Evolutionary conservation across 2,888 invertebrate genomes (phyloP), one percentile per base, ranked within the genome.

Genomic region (Athetis lepigone): DNA sequence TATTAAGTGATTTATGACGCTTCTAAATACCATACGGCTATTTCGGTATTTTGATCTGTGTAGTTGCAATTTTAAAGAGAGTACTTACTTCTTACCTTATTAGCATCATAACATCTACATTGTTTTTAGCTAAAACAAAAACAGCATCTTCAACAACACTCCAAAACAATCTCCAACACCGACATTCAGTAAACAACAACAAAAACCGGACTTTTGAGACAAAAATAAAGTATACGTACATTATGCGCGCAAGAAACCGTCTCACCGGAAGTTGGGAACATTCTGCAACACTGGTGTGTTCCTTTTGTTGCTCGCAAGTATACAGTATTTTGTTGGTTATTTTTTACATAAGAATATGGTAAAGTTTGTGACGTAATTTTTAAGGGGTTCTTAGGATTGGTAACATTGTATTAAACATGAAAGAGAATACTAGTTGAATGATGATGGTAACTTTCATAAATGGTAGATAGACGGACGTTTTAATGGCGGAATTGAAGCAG

Each of bases 211-310:
- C 27, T 67, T 78, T 77, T 75, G 72, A 79, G 75, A 79, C 68
- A 69, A 77, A 82, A 80, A 80, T 76, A 80, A 77, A 82, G 66
- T 63, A 66, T 57, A 54, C 63, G 67, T 58, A 62, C 66, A 37
- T 69, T 76, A 71, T 68, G 64, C 39, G 36, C 47, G 45, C 77
- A 81, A 80, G 75, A 80, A 76, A 70, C 65, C 55, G 75, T 77
- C 77, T 64, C 80, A 77, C 72, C 82, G 82, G 82, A 82, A 82
- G 75, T 64, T 57, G 49, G 39, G 29, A 64, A 49, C 78, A 79
- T 79, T 79, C 79, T 77, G 63, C 42, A 49, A 42, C 0, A 39
- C 13, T 56, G 80, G 42, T 80, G 16, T 69, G 69, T 60, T 79
- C 80, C 63, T 57, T 50, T 70, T 80, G 65, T n/a, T 43, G 42